A percentile compares a stretch with the other conserved stretches of the same genome.
phyloP scores from a whole-genome alignment of 2,888 invertebrate species.

The Drosophila koepferae region DNA sequence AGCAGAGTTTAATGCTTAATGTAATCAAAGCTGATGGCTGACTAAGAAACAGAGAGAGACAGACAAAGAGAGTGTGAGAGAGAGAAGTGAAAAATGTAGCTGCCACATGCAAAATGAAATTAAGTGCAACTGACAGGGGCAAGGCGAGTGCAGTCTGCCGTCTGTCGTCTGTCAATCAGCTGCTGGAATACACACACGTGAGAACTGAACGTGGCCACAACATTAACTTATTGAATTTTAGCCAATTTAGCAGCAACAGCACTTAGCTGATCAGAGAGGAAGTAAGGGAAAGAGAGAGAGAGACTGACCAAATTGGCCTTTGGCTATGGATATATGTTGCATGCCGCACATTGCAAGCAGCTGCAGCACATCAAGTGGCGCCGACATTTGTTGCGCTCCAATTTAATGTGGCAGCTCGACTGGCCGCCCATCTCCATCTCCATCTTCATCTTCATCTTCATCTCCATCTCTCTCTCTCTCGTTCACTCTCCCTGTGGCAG shows the following conservation, averaged over 20 bases:
- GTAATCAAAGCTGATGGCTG: constrained; percentile 59
- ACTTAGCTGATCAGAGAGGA: constrained; percentile 60
- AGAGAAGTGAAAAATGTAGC: neutral
- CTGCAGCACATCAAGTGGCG: constrained; percentile 60
- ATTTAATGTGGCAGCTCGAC: constrained; percentile 72
- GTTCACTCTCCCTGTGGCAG: neutral
- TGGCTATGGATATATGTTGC: constrained; percentile 44
- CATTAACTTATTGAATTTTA: constrained; percentile 82
- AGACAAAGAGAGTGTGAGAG: neutral
- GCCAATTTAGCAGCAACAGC: constrained; percentile 65
- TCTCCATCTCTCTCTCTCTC: neutral
- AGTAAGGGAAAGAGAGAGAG: neutral
- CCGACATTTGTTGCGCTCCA: constrained; percentile 62
- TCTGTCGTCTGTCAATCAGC: constrained; percentile 66
- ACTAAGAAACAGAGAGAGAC: neutral
- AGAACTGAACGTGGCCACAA: constrained; percentile 25
- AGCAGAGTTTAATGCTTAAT: constrained; percentile 51
- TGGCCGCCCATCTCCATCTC: constrained; percentile 2
- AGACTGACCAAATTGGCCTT: constrained; percentile 59
- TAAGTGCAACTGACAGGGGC: constrained; percentile 55
- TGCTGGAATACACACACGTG: neutral
- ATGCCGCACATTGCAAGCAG: constrained; percentile 14
- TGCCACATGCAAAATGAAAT: constrained; percentile 60
- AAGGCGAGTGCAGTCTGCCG: constrained; percentile 23
- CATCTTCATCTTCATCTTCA: constrained; percentile 10